phyloP scores from a whole-genome alignment of 2,797 vertebrate genomes.

The Epinephelus awoara region DNA sequence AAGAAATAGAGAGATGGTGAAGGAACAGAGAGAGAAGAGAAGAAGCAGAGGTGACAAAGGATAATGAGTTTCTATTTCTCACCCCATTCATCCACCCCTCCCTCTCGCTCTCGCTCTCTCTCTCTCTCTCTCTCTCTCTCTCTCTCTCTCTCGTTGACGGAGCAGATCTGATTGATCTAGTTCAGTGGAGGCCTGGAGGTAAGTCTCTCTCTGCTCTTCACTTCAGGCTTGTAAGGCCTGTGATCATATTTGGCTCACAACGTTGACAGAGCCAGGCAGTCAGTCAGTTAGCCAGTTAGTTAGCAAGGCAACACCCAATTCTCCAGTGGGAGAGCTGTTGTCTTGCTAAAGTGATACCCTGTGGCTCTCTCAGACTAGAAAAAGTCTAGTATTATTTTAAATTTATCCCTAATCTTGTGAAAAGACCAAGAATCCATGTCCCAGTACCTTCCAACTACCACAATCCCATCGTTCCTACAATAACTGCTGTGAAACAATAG shows the following conservation, averaged over 20 bases:
- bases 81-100: too few species aligned
- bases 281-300: not conserved
- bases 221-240: constrained; percentile 21
- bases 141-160: constrained; percentile 39
- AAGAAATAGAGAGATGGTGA: not conserved
- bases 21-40: not conserved
- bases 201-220: constrained; percentile 38
- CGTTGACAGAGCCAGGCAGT: constrained; percentile 6
- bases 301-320: not conserved
- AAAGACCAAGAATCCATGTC: too few species aligned
- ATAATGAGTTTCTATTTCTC: not conserved
- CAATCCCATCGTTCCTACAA: too few species aligned
- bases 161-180: constrained; percentile 73
- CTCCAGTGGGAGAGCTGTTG: not conserved
- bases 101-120: not conserved
- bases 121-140: not conserved
- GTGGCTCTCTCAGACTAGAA: not conserved
- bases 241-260: constrained; percentile 28
- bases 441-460: too few species aligned
- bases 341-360: not conserved
- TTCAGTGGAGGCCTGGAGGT: constrained; percentile 62
- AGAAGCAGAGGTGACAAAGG: not conserved
- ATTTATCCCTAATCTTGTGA: too few species aligned
- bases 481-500: too few species aligned
- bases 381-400: too few species aligned